Percentiles rank a stretch among this genome's conserved stretches.
Conservation (phyloP, 2,797 vertebrate species). For the Mionectes olivaceus region DNA sequence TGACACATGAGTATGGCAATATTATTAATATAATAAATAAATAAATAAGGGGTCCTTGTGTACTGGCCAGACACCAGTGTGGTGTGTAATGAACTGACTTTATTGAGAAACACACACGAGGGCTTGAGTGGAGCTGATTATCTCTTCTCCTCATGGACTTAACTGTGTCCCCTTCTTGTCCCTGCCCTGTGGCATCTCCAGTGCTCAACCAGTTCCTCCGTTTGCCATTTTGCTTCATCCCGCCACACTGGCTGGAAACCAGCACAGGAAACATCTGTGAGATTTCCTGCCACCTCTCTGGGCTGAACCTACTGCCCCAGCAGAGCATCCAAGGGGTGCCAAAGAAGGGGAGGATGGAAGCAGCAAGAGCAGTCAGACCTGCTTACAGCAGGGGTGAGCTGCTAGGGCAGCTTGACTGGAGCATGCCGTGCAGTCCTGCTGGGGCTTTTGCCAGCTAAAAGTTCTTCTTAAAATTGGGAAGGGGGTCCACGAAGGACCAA, state of each 20-base stretch:
- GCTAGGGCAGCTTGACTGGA: background rate
- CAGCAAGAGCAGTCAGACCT: background rate
- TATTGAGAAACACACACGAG: no score
- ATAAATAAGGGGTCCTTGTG: no score
- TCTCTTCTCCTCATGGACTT: background rate
- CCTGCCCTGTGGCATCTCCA: background rate
- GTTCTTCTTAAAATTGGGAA: background rate
- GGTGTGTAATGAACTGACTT: no score
- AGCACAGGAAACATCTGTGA: accelerated
- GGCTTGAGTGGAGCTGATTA: background rate
- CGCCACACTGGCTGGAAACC: background rate
- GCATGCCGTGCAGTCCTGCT: background rate
- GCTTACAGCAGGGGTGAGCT: background rate
- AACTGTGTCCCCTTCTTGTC: background rate
- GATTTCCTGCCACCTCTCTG: background rate
- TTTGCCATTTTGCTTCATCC: background rate
- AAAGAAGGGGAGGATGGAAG: background rate
- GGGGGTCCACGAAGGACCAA: accelerated
- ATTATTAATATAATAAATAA: no score
- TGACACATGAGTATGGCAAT: background rate
- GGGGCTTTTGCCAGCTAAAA: background rate
- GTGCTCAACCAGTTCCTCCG: background rate
- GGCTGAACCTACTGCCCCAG: background rate
- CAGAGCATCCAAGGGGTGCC: background rate
- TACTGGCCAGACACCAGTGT: no score